Evolutionary conservation across 2,888 invertebrate species (phyloP).

Genomic region (Mamestra brassicae): DNA sequence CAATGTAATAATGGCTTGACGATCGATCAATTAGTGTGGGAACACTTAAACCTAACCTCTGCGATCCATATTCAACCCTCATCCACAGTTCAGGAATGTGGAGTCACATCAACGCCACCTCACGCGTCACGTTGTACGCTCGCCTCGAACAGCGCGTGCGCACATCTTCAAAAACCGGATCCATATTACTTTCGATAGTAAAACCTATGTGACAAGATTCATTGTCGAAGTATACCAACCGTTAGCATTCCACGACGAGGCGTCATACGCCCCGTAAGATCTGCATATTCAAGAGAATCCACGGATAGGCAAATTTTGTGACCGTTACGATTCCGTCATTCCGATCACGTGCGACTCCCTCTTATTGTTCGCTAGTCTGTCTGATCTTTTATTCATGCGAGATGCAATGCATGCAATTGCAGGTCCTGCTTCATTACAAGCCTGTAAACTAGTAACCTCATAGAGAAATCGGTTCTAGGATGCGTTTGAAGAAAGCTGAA

Average conservation of each 20-base stretch:
- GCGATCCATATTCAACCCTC: background rate
- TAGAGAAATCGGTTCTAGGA: constrained; percentile 61
- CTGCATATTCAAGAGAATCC: constrained; percentile 87
- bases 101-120: constrained; percentile 41
- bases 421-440: constrained; percentile 65
- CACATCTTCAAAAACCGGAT: constrained; percentile 77
- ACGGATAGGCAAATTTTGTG: constrained; percentile 79
- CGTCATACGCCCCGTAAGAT: constrained; percentile 82
- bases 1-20: background rate
- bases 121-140: constrained; percentile 45
- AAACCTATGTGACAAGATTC: constrained; percentile 70
- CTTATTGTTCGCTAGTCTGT: constrained; percentile 72
- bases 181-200: constrained; percentile 76
- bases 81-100: constrained; percentile 23
- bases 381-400: constrained; percentile 81
- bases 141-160: constrained; percentile 68
- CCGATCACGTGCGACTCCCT: constrained; percentile 76
- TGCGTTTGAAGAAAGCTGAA: constrained; percentile 49
- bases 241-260: constrained; percentile 86
- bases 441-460: constrained; percentile 74
- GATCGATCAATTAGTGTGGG: background rate
- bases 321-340: constrained; percentile 82
- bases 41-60: background rate
- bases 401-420: constrained; percentile 73
- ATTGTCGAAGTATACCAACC: constrained; percentile 85